Evolutionary conservation across 2,113 vertebrate species (phyloP), one percentile per base, ranked within the genome.

Genomic region (Rhabdornis inornatus): DNA sequence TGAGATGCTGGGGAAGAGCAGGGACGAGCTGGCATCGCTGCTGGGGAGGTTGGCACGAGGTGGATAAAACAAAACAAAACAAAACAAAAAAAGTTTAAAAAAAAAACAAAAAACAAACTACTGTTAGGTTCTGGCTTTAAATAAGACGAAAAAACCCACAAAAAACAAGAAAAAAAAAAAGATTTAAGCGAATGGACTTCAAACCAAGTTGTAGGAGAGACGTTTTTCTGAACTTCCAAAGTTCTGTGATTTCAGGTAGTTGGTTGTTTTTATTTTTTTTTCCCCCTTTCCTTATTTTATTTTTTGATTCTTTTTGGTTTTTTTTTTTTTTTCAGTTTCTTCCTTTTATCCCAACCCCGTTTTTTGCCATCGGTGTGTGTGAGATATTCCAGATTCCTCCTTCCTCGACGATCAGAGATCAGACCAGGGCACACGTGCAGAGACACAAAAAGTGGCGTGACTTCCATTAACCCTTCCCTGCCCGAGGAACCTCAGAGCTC

Each of bases 231-330:
- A 97, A 95, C 94, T 97, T 95, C 94, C 96, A 95, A 97, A 95
- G 96, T 94, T 92, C 96, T 91, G 90, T 95, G 95, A 95, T 92
- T 97, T 96, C 95, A 97, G 97, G 96, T 95, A 94, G 85, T 72
- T 95, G 93, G 50, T 52, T 82, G 50, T 52, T 82, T 60, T 39
- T 21, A 18, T 24, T 22, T 8, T 6, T 15, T 17, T 23, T 11
- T 8, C 30, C 22, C 3, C 30, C 11, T 6, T 25, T 10, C 9
- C 2, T 10, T 13, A 23, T 27, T 39, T 22, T 2, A 33, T 17
- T 37, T 69, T 33, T 65, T 39, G 7, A 18, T 35, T 37, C 3
- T 8, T 39, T 39, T 49, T 27, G 3, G 25, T 25, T 15, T 52
- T 52, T 28, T 7, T 10, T 12, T 25, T 12, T 11, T 71, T 72